Base-by-base conservation (phyloP, 2,888 invertebrate genomes). In the Lomographa bimaculata region DNA sequence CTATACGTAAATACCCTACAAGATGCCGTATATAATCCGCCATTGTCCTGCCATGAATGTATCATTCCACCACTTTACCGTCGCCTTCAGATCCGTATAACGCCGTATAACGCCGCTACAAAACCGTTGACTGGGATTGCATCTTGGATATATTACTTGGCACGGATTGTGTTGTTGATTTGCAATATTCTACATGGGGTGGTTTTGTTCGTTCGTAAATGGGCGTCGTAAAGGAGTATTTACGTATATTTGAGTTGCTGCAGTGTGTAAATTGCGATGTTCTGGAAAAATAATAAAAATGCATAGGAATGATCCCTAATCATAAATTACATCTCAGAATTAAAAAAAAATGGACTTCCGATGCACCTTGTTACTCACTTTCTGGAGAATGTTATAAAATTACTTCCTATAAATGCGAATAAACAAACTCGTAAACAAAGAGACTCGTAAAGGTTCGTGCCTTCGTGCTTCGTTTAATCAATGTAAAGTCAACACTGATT, bases 21-120 rank as follows among this genome's bases (percentile, higher is more conserved):
- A 54, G 64, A 61, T 61, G 57, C 55, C 60, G 57, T 65, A 64
- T 54, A 64, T 63, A 61, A 62, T 49, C 50, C 60, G 36, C 66
- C 44, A 66, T 71, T 63, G 64, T 63, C 49, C 56, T 57, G 58
- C 55, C 51, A 54, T 50, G 54, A 60, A 73, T 75, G 63, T 67
- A 74, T 74, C 75, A 74, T 74, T 66, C 68, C 51, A 61, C 61
- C 75, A 68, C 75, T 68, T 74, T 69, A 71, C 57, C 58, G 66
- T 67, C 71, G 60, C 63, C 61, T 71, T 58, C 64, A 63, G 55
- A 64, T 57, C 62, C 62, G 44, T 52, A 51, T 62, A 60, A 60
- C n/a, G n/a, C n/a, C n/a, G n/a, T n/a, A n/a, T n/a, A n/a, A n/a
- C n/a, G n/a, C n/a, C 66, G 60, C 46, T 50, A 55, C 57, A 43